Evolutionary conservation across 2,113 vertebrate species (phyloP), one percentile per base, ranked within the genome.

Genomic region (Ageneiosus marmoratus): DNA sequence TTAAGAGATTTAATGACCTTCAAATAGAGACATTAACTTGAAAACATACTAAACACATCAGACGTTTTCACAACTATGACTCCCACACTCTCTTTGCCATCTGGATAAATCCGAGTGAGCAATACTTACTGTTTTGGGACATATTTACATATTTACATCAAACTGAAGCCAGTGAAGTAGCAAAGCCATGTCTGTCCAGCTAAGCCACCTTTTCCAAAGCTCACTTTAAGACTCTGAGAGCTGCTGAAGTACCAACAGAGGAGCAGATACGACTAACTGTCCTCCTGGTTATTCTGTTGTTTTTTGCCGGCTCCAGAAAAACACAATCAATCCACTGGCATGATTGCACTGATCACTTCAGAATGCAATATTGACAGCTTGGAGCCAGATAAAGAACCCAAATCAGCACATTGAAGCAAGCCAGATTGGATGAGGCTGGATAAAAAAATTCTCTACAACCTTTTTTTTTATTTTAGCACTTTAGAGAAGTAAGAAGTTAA

Each of bases 241-340:
- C 70, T 75, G 27, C 80, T 32, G 67, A 81, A 77, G 69, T 55
- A 65, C 77, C 51, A 37, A 48, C 72, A 29, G 80, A 55, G 73
- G 18, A 74, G 27, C 46, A 73, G 60, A 29, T n/a, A 44, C 11
- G 11, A 8, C 2, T 44, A 48, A 0, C 41, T 27, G 44, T 48
- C 69, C 73, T 55, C 73, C 76, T 76, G 76, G 67, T 22, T 50
- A 51, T 32, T 53, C n/a, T 50, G 29, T 53, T 48, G 67, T 34
- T 63, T 62, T 13, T 50, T 80, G 83, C 69, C 58, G 29, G 72
- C 44, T 74, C 75, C 81, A 86, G 72, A 80, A 85, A 85, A 85
- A 84, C 86, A 85, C 67, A 83, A 88, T 88, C 86, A 84, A 75
- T 83, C 77, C 27, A 29, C 77, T 75, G n/a, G 77, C 73, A 53